Percentiles rank a stretch among this genome's conserved stretches.
Evolutionary conservation across 2,888 invertebrate species (phyloP).

Genomic region (Ctenicera cuprea): DNA sequence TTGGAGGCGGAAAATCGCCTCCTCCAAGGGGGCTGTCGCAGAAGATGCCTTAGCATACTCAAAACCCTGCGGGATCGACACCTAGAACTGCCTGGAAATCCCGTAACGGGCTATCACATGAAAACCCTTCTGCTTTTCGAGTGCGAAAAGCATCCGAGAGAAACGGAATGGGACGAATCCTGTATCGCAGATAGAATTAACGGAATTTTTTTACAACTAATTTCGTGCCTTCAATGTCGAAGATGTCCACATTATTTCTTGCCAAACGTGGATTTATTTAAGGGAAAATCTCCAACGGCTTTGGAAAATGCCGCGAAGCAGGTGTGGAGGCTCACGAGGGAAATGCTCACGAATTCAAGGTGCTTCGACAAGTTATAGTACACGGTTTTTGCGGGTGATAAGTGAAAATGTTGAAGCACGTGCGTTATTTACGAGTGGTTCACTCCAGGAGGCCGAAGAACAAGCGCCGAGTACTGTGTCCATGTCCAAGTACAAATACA

Average conservation of each 20-base stretch:
- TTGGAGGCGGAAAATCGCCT: constrained; percentile 93
- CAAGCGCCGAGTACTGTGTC: constrained; percentile 18
- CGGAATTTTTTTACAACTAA: constrained; percentile 94
- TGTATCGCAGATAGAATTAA: constrained; percentile 93
- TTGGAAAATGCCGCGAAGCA: constrained; percentile 95
- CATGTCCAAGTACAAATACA: constrained; percentile 33
- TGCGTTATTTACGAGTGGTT: constrained; percentile 18
- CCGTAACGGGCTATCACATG: constrained; percentile 93
- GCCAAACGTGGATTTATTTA: constrained; percentile 93
- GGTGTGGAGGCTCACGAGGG: constrained; percentile 93
- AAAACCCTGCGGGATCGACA: constrained; percentile 94
- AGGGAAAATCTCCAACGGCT: constrained; percentile 91
- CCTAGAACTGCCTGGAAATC: constrained; percentile 90
- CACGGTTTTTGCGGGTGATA: constrained; percentile 12
- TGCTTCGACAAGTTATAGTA: constrained; percentile 91
- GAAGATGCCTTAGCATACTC: constrained; percentile 90
- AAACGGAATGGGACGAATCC: constrained; percentile 95
- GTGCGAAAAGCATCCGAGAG: constrained; percentile 96
- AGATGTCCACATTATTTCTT: constrained; percentile 97
- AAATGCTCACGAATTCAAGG: constrained; percentile 92
- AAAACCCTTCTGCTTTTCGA: constrained; percentile 94
- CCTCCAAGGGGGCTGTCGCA: constrained; percentile 89
- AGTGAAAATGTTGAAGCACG: constrained; percentile 9
- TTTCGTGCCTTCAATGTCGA: constrained; percentile 96
- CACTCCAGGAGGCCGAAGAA: constrained; percentile 20